Percentiles rank a stretch among this genome's conserved stretches.
Conservation (phyloP, 2,113 vertebrate genomes). For the Balaenoptera acutorostrata region DNA sequence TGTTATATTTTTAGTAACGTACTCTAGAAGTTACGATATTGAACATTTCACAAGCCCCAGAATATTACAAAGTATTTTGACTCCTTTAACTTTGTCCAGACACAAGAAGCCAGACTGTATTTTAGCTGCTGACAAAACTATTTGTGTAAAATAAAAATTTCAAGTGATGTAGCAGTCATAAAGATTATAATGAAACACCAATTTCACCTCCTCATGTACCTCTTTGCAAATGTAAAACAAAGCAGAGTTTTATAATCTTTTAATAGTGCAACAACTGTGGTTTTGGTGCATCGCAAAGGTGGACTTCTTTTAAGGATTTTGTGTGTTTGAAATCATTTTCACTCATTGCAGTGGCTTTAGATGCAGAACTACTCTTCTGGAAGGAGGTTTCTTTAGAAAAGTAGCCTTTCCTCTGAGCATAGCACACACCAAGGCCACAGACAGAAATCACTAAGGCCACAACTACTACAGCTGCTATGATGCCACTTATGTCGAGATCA, state of each 20-base stretch:
- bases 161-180: constrained; percentile 7
- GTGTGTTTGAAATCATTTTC: constrained; percentile 97
- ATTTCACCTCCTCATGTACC: constrained; percentile 35
- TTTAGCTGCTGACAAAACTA: constrained; percentile 32
- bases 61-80: constrained; percentile 22
- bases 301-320: constrained; percentile 90
- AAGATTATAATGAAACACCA: constrained; percentile 23
- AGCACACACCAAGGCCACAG: no score
- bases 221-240: constrained; percentile 57
- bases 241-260: constrained; percentile 69
- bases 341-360: constrained; percentile 64
- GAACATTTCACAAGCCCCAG: not conserved
- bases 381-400: no score
- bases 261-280: constrained; percentile 73
- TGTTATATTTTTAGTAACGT: not conserved
- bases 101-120: not conserved
- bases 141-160: constrained; percentile 46
- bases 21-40: constrained; percentile 25
- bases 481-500: no score
- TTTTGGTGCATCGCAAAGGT: constrained; percentile 60
- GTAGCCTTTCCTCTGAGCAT: no score
- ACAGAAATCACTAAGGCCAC: no score
- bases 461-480: no score
- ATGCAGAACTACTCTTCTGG: constrained; percentile 68
- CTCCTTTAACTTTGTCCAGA: not conserved